Evolutionary conservation across 2,797 vertebrate genomes (phyloP).

Genomic region (Melanotaenia parkinsoni): DNA sequence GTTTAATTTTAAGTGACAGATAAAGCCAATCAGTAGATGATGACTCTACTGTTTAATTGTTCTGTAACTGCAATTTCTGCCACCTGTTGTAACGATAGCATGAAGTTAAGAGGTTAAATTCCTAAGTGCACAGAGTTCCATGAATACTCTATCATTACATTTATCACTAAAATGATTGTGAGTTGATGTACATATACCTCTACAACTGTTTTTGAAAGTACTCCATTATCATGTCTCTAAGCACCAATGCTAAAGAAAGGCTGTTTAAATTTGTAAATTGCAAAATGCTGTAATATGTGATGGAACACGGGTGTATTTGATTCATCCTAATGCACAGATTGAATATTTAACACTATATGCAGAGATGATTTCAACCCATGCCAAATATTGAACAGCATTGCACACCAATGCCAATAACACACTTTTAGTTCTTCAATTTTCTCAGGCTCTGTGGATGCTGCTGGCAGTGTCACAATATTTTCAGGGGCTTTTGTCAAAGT

Average conservation of each 20-base stretch:
- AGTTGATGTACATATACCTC: slow-evolving; percentile 1
- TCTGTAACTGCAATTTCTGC: not conserved
- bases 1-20: not conserved
- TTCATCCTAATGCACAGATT: not conserved
- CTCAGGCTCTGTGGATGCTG: slow-evolving; percentile 67
- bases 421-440: slow-evolving; percentile 28
- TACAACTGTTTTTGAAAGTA: slow-evolving; percentile 2
- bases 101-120: not conserved
- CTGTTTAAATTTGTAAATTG: not conserved
- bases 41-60: not conserved
- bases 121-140: not conserved
- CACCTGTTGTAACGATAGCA: slow-evolving; percentile 5
- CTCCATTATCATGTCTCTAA: not conserved
- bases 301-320: not conserved
- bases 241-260: slow-evolving; percentile 17
- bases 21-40: not conserved
- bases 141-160: not conserved
- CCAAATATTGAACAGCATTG: slow-evolving; percentile 5
- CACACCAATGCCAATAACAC: slow-evolving; percentile 33
- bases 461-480: slow-evolving; percentile 72
- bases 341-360: not conserved
- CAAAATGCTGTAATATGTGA: not conserved
- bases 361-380: not conserved
- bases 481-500: slow-evolving; percentile 32
- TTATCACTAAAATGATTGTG: slow-evolving; percentile 7